Evolutionary conservation across 1,140 invertebrate species (phyloP), one percentile per base, ranked within the genome.

Genomic region (Hirudo medicinalis): DNA sequence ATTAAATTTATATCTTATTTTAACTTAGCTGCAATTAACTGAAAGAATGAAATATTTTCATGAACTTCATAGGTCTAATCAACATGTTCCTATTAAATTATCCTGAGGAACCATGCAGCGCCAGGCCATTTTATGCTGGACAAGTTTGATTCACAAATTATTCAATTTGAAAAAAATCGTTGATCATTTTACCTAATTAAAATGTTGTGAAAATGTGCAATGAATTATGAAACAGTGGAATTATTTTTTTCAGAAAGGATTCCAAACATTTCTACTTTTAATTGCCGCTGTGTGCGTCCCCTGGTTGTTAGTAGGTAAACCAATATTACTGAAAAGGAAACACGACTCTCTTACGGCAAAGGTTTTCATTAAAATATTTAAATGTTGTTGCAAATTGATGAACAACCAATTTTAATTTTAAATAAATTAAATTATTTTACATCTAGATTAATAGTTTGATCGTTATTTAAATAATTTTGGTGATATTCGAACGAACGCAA

Each of bases 241-340:
- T 40, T 36, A 53, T 43, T 54, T n/a, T 54, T 54, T 71, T 25
- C 70, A 97, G 85, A 81, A 82, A 75, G 85, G 76, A 0, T 67
- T 97, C 29, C 91, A 97, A 80, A 82, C 83, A 32, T 80, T 87
- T 54, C 87, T 92, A 67, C 87, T 94, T 3, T 78, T 90, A 4
- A 72, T 90, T 4, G 91, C 88, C 0, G 76, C 94, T 0, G 75
- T 89, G 32, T 95, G 93, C 79, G 88, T 98, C 40, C 94, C 94
- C 0, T 87, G 92, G 78, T 90, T 99, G 89, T 84, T 98, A 71
- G 81, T 95, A 54, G 22, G 57, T 22, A 82, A 81, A 68, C 80
- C 80, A 43, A 74, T 78, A 55, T 53, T 76, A 9, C 72, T 80
- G 13, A 57, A 70, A 55, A 36, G 68, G 15, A 43, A 67, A 53